Conservation (phyloP, 1,140 invertebrate species). For the Drosophila ercepeae region DNA sequence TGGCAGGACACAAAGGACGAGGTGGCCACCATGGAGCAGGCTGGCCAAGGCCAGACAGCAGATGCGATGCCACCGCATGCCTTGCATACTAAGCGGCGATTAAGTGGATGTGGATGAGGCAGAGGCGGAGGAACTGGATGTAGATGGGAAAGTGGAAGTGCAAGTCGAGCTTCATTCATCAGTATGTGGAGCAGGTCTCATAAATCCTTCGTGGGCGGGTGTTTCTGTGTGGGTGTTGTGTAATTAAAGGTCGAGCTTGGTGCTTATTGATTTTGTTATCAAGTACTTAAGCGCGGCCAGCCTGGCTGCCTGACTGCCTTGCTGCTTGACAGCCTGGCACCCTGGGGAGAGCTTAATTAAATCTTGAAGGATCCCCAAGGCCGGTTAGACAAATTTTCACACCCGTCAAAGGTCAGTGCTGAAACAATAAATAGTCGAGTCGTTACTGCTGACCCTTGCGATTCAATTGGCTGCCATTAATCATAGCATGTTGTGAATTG, state of each 20-base stretch:
- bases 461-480: constrained; percentile 28
- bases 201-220: constrained; percentile 48
- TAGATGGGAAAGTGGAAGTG: constrained; percentile 21
- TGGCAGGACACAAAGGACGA: not conserved
- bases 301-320: not conserved
- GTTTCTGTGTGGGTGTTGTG: constrained; percentile 28
- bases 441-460: not conserved
- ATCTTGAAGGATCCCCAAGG: constrained; percentile 33
- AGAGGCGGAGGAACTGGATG: not conserved
- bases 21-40: constrained; percentile 15
- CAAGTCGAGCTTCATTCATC: constrained; percentile 31
- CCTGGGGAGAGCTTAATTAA: constrained; percentile 54
- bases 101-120: constrained; percentile 40
- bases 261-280: constrained; percentile 72
- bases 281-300: constrained; percentile 10
- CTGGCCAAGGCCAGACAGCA: constrained; percentile 56
- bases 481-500: constrained; percentile 46
- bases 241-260: constrained; percentile 69
- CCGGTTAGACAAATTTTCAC: constrained; percentile 3
- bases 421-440: constrained; percentile 46
- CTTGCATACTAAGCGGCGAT: constrained; percentile 75
- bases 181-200: constrained; percentile 59
- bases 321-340: not conserved
- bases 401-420: constrained; percentile 50
- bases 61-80: constrained; percentile 48